Evolutionary conservation across 2,797 vertebrate species (phyloP).

Genomic region (Sebastes miniatus): DNA sequence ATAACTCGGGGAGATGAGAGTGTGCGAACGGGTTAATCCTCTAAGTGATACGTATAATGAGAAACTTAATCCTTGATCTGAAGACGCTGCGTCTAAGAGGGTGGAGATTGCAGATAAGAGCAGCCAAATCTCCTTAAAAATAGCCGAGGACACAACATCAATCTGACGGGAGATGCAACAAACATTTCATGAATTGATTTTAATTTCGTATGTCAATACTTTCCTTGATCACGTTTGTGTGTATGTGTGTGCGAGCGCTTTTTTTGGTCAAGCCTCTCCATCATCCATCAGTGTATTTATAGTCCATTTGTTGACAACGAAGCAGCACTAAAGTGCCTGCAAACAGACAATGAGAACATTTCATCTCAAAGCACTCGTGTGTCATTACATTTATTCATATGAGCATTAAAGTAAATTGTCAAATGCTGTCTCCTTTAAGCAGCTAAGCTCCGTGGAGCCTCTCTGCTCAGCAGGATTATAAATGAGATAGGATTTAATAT

Average conservation of each 20-base stretch:
- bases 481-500: slow-evolving; percentile 83
- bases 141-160: slow-evolving; percentile 54
- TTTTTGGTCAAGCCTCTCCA: slow-evolving; percentile 49
- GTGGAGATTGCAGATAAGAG: slow-evolving; percentile 61
- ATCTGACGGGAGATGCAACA: slow-evolving; percentile 49
- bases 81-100: slow-evolving; percentile 54
- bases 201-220: slow-evolving; percentile 53
- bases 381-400: slow-evolving; percentile 71
- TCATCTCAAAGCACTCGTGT: slow-evolving; percentile 56
- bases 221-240: slow-evolving; percentile 40
- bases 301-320: slow-evolving; percentile 60
- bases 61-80: slow-evolving; percentile 68
- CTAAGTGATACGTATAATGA: slow-evolving; percentile 67
- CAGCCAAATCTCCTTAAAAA: slow-evolving; percentile 65
- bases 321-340: slow-evolving; percentile 46
- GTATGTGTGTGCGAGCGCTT: not conserved
- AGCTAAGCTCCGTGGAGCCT: slow-evolving; percentile 56
- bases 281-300: slow-evolving; percentile 70
- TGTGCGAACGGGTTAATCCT: slow-evolving; percentile 63
- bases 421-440: slow-evolving; percentile 65
- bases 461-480: slow-evolving; percentile 76
- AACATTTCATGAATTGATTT: slow-evolving; percentile 62
- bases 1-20: slow-evolving; percentile 38
- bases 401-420: slow-evolving; percentile 74
- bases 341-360: slow-evolving; percentile 50